Evolutionary conservation across 1,140 invertebrate genomes (phyloP), one percentile per base, ranked within the genome.

Genomic region (Heliconius melpomene): DNA sequence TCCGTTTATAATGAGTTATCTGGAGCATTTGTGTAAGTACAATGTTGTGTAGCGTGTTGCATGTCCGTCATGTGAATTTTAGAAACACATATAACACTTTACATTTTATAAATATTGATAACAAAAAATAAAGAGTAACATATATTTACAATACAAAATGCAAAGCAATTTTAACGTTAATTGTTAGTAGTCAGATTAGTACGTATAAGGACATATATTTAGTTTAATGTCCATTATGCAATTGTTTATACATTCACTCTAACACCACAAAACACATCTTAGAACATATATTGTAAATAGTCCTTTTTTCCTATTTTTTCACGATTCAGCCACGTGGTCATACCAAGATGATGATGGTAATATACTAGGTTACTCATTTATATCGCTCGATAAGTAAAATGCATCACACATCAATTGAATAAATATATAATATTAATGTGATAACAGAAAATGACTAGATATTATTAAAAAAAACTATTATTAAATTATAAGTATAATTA

Each of bases 31-130:
- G 70, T 81, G 79, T 78, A 36, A 71, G 57, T 78, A 83, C 77
- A 79, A 66, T 54, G 73, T 85, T 83, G 78, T 85, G 80, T 86
- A 83, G 78, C 79, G 84, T 89, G 86, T 75, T 88, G 88, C 88
- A 90, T 90, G 88, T 72, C 32, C 86, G 82, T 83, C 79, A 75
- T 79, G 79, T 81, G 11, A 66, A 66, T 66, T 66, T 72, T 66
- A 75, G 72, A 75, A 81, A 81, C 77, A 73, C 74, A 54, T 75
- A 73, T 78, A 72, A 36, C 75, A 72, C 78, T 74, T 79, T 57
- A 81, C 76, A 81, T 23, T 29, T 72, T 50, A 16, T 73, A n/a
- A 40, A 52, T 20, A 20, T 52, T 52, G 50, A 7, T 52, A 52
- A 52, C 50, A 52, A 18, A 52, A 52, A 18, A 20, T 52, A 20